Percentiles rank a stretch among this genome's conserved stretches.
Conservation (phyloP, 2,113 vertebrate genomes). For the Microcebus ravelobensis region DNA sequence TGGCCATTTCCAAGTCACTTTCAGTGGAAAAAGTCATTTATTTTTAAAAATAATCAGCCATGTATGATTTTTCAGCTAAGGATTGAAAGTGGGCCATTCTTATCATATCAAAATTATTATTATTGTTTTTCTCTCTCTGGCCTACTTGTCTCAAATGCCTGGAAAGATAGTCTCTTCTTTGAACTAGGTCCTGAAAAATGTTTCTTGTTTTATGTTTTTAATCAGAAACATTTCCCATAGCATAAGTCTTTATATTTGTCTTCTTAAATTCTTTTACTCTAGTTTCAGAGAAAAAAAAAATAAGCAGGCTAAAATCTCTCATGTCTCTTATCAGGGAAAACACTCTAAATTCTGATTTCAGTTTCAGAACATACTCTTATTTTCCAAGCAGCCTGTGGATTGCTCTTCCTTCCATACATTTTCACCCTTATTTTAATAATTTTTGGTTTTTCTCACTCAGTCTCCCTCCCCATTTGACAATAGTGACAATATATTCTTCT, state of each 20-base stretch:
- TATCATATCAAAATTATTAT: not conserved
- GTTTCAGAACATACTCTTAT: not conserved
- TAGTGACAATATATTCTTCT: not conserved
- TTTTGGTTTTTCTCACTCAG: not conserved
- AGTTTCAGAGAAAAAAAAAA: constrained; percentile 5
- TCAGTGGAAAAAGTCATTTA: not conserved
- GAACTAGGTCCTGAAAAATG: not conserved
- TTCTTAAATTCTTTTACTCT: not conserved
- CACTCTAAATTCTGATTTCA: not conserved
- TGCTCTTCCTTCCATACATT: not conserved
- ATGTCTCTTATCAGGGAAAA: not conserved
- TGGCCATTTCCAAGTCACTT: not conserved
- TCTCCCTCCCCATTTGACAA: not conserved
- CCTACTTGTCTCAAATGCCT: not conserved
- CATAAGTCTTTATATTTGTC: not conserved
- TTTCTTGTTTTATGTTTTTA: not conserved
- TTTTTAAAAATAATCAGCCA: not conserved
- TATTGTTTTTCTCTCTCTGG: not conserved
- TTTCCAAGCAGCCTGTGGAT: not conserved
- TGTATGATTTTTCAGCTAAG: not conserved
- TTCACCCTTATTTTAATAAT: not conserved
- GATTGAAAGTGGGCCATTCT: not conserved
- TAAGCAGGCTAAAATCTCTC: not conserved
- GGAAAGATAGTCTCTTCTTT: constrained; percentile 12
- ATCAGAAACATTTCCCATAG: not conserved